These are phyloP conservation scores for Mythimna pallens DNA, from an alignment of 2,888 invertebrate genomes.

Conservation along the genomic window DNA sequence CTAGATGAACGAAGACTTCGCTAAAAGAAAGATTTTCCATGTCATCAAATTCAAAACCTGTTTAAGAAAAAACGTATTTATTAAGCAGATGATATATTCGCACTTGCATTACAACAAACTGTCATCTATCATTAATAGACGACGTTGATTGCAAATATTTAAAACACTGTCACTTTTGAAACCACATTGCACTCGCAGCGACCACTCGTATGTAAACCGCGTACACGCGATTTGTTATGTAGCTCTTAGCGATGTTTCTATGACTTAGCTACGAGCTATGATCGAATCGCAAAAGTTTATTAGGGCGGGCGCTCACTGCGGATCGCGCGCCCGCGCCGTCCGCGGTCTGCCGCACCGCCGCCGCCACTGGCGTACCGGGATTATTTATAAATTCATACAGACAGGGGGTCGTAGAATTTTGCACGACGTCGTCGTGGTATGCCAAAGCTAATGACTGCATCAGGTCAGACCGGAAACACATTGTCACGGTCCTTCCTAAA, in stretches of 20 bases:
- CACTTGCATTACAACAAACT: constrained; percentile 61
- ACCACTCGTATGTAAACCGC: constrained; percentile 37
- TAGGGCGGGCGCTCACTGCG: constrained; percentile 79
- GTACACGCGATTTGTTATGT: constrained; percentile 44
- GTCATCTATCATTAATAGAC: constrained; percentile 64
- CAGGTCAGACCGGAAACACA: constrained; percentile 83
- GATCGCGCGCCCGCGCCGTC: constrained; percentile 90
- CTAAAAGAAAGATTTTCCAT: constrained; percentile 51
- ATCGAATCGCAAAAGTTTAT: constrained; percentile 82
- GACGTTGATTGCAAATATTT: constrained; percentile 55
- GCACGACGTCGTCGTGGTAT: constrained; percentile 85
- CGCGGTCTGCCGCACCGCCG: constrained; percentile 88
- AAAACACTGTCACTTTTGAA: constrained; percentile 66
- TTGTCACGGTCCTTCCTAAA: constrained; percentile 52
- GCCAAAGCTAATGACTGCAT: constrained; percentile 81
- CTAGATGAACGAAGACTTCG: constrained; percentile 40
- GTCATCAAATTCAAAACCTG: constrained; percentile 41
- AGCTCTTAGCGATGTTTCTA: constrained; percentile 42
- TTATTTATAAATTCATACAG: constrained; percentile 90
- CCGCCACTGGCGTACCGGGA: constrained; percentile 89
- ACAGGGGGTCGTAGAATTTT: constrained; percentile 90
- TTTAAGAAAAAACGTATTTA: constrained; percentile 36
- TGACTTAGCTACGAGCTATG: constrained; percentile 64
- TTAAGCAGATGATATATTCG: constrained; percentile 45
- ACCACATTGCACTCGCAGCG: constrained; percentile 70